Evolutionary conservation across 2,113 vertebrate genomes (phyloP), one percentile per base, ranked within the genome.

Genomic region (Panthera tigris): DNA sequence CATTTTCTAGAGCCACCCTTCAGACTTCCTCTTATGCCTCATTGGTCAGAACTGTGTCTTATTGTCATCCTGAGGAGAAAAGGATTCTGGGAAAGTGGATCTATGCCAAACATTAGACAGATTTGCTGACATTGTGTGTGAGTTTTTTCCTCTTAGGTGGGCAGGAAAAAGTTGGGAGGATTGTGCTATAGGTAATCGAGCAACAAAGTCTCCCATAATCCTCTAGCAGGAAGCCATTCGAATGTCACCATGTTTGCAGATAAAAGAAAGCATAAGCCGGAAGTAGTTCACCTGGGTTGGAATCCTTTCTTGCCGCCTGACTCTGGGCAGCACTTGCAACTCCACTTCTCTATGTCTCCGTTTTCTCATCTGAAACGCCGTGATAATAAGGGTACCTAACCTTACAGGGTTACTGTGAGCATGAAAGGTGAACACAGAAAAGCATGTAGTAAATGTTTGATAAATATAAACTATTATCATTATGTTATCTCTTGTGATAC

Each of bases 51-150:
- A 78, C 21, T 78, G 2, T 57, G 50, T 93, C 55, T 95, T 33
- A 10, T 65, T 50, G 27, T 25, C 73, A 88, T 31, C 4, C n/a
- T 86, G 55, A 82, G 6, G 33, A 95, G 63, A 81, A 97, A 86
- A 86, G 63, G 55, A 79, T 87, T 96, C 74, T 90, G 88, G 83
- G 52, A 83, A 94, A 65, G 48, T 33, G 4, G 48, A 68, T 85
- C 29, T 81, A 36, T 74, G 41, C 31, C 78, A 68, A 74, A 92
- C 45, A 7, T 29, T 83, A 65, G 19, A 66, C 21, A 79, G 9
- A 48, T 66, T 52, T 15, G 3, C 19, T 78, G 50, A 65, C 36
- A 36, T 6, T 33, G 1, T 55, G 80, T 61, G 21, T 31, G 36
- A 57, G 7, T 85, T 61, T 87, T 85, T 86, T 21, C 63, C 66